These are phyloP conservation scores for Sternarchorhynchus goeldii DNA, from an alignment of 2,797 vertebrate species.

Conservation along the genomic window DNA sequence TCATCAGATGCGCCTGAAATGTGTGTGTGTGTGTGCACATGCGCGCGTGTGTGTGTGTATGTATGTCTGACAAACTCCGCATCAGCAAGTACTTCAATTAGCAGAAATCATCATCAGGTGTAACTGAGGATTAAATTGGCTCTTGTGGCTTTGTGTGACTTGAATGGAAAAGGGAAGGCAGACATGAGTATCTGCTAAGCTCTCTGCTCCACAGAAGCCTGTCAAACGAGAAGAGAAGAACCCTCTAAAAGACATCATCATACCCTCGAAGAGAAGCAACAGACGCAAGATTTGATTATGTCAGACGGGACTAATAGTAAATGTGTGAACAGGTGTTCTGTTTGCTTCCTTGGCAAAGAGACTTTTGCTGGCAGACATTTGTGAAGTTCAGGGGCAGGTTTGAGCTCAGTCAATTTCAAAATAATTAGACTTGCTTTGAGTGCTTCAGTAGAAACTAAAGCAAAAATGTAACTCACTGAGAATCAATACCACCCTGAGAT, in stretches of 20 bases:
- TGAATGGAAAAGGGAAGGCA: constrained; percentile 12
- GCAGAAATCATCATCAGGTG: constrained; percentile 52
- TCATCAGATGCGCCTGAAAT: constrained; percentile 6
- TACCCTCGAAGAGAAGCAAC: background rate
- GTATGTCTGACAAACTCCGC: constrained; percentile 24
- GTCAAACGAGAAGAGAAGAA: background rate
- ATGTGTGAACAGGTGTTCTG: background rate
- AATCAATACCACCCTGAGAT: constrained; percentile 48
- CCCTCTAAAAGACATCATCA: background rate
- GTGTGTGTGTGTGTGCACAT: background rate
- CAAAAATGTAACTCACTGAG: constrained; percentile 37
- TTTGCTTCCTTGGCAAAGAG: background rate
- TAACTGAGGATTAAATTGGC: constrained; percentile 54
- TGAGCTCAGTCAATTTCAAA: constrained; percentile 29
- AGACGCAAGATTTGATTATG: background rate
- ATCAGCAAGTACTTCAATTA: constrained; percentile 54
- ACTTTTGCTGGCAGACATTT: background rate
- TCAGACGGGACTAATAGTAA: constrained; percentile 5
- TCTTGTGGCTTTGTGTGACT: constrained; percentile 46
- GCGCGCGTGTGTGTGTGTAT: background rate
- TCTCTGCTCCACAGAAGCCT: background rate
- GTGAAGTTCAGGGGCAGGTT: constrained; percentile 22
- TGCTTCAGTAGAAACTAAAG: constrained; percentile 41
- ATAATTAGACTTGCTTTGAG: constrained; percentile 33
- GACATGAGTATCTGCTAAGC: constrained; percentile 26